A percentile compares a stretch with the other conserved stretches of the same genome.
Evolutionary conservation across 2,888 invertebrate genomes (phyloP).

Genomic region (Sycophila texana): DNA sequence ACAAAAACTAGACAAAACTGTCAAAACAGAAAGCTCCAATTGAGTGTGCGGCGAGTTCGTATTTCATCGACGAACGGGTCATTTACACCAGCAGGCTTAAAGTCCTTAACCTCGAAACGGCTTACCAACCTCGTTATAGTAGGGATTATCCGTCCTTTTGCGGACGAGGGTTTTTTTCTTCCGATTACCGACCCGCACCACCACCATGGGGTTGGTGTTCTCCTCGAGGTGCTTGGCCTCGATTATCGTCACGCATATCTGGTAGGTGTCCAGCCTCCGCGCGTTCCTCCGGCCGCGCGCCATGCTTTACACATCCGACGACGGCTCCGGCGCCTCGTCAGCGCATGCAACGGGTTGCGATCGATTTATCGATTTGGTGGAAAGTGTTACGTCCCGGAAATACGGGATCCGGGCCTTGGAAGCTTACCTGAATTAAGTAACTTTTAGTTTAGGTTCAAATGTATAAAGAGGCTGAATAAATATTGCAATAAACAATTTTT

Average conservation of each 20-base stretch:
- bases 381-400: neutral
- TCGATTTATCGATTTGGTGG: conserved; percentile 3
- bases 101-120: conserved; percentile 35
- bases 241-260: conserved; percentile 82
- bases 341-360: neutral
- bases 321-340: neutral
- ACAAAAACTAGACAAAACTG: no score
- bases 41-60: neutral
- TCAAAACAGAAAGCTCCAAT: no score
- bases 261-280: conserved; percentile 67
- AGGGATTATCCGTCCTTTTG: conserved; percentile 80
- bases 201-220: conserved; percentile 80
- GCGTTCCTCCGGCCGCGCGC: neutral
- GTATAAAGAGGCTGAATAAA: no score
- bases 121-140: conserved; percentile 81
- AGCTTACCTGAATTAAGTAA: no score
- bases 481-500: no score
- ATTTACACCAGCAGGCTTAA: neutral
- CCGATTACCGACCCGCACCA: conserved; percentile 80
- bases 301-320: neutral
- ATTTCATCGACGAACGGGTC: neutral
- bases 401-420: no score
- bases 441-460: neutral
- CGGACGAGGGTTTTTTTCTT: conserved; percentile 79
- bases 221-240: conserved; percentile 81